Conservation (phyloP, 2,888 invertebrate species). For the Nomada fabriciana region DNA sequence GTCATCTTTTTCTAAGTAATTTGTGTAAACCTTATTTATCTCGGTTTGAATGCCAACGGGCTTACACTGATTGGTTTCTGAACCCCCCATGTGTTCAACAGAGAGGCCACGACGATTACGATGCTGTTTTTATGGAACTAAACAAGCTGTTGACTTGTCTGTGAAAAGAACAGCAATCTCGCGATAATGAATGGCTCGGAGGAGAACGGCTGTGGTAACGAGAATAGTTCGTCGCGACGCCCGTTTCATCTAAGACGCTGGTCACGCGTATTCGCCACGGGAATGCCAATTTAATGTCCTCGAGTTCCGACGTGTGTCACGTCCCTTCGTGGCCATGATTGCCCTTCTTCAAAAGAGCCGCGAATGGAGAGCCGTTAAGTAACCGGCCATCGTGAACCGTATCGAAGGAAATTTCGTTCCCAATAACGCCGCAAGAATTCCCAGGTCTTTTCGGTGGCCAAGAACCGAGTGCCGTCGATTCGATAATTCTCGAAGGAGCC, state of each 20-base stretch:
- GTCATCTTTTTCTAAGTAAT: too few species aligned
- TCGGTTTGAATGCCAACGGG: too few species aligned
- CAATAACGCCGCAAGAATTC: background rate
- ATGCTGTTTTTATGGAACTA: background rate
- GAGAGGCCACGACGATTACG: too few species aligned
- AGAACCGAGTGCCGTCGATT: background rate
- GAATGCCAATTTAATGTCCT: constrained; percentile 64
- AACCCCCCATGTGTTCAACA: too few species aligned
- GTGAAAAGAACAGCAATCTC: background rate
- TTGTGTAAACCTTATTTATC: too few species aligned
- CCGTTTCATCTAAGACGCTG: constrained; percentile 31
- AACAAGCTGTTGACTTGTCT: background rate
- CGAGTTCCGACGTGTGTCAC: constrained; percentile 25
- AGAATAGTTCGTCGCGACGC: constrained; percentile 10
- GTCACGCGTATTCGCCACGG: constrained; percentile 20
- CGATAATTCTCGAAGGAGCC: background rate
- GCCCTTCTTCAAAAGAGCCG: background rate
- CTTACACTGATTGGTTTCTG: too few species aligned
- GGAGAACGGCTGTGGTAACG: constrained; percentile 7
- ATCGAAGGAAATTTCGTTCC: background rate
- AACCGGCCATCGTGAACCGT: background rate
- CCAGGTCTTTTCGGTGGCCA: too few species aligned
- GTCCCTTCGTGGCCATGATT: background rate
- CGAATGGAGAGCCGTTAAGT: background rate
- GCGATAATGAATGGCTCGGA: background rate